Evolutionary conservation across 1,140 invertebrate genomes (phyloP).

Genomic region (Drosophila pseudoananassae): DNA sequence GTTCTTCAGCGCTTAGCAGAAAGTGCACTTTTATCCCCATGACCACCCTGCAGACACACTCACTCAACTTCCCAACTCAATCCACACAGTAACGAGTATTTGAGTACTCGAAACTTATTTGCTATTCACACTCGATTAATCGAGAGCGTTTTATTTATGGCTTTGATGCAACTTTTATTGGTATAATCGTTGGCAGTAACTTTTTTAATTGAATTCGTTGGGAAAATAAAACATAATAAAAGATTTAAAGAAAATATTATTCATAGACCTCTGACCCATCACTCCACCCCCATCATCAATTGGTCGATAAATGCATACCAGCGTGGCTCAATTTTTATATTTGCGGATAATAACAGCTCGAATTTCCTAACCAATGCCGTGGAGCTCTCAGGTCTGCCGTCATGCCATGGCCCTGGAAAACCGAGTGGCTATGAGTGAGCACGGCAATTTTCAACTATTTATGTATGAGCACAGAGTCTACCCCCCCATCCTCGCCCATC

Average conservation of each 20-base stretch:
- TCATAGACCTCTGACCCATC: no score
- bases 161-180: slow-evolving; percentile 38
- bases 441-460: slow-evolving; percentile 71
- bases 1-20: slow-evolving; percentile 52
- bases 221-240: no score
- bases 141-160: slow-evolving; percentile 26
- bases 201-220: slow-evolving; percentile 41
- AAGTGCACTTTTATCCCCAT: slow-evolving; percentile 43
- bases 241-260: no score
- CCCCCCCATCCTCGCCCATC: neutral
- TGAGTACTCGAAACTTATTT: slow-evolving; percentile 45
- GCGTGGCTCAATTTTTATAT: slow-evolving; percentile 1
- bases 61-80: slow-evolving; percentile 20
- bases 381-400: slow-evolving; percentile 28
- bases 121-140: slow-evolving; percentile 53
- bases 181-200: slow-evolving; percentile 27
- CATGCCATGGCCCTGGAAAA: slow-evolving; percentile 27
- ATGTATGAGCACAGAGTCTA: slow-evolving; percentile 41
- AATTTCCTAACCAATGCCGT: slow-evolving; percentile 14
- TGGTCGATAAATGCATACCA: slow-evolving; percentile 21
- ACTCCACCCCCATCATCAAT: neutral
- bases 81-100: slow-evolving; percentile 18
- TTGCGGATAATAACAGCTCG: slow-evolving; percentile 12
- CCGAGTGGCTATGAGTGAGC: slow-evolving; percentile 64
- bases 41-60: neutral